Evolutionary conservation across 2,113 vertebrate genomes (phyloP).

Genomic region (Gallinago media): DNA sequence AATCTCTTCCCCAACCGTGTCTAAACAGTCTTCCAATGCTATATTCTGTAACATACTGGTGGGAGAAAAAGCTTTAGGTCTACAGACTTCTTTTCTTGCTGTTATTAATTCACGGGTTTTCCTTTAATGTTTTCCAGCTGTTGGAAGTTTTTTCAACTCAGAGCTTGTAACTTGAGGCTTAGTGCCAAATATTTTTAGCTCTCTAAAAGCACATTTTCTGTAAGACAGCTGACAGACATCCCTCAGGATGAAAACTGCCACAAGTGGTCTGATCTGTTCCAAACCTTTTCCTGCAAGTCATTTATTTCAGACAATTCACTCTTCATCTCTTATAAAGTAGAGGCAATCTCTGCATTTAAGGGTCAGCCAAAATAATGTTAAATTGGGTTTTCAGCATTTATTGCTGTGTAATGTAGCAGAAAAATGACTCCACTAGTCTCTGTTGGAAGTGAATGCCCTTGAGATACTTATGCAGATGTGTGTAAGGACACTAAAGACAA

Average conservation of each 20-base stretch:
- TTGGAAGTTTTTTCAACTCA: background rate
- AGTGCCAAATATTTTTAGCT: background rate
- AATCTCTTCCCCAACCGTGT: background rate
- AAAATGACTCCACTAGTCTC: background rate
- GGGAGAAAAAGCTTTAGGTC: background rate
- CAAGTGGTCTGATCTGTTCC: background rate
- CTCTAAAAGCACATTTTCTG: background rate
- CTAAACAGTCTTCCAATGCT: background rate
- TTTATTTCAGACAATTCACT: conserved; percentile 25
- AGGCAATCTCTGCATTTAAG: background rate
- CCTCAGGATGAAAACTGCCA: conserved; percentile 12
- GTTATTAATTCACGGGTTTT: background rate
- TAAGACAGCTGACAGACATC: background rate
- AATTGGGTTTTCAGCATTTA: background rate
- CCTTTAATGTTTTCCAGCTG: background rate
- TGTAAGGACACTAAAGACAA: background rate
- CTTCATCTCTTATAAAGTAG: conserved; percentile 5
- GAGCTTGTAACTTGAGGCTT: background rate
- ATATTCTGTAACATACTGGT: background rate
- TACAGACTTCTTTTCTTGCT: background rate
- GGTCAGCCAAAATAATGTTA: conserved; percentile 13
- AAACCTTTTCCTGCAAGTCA: conserved; percentile 20
- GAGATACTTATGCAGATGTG: background rate
- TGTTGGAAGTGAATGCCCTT: background rate
- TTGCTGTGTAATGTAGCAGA: background rate